Evolutionary conservation across 1,140 invertebrate species (phyloP), one percentile per base, ranked within the genome.

Genomic region (Dufourea novaeangliae): DNA sequence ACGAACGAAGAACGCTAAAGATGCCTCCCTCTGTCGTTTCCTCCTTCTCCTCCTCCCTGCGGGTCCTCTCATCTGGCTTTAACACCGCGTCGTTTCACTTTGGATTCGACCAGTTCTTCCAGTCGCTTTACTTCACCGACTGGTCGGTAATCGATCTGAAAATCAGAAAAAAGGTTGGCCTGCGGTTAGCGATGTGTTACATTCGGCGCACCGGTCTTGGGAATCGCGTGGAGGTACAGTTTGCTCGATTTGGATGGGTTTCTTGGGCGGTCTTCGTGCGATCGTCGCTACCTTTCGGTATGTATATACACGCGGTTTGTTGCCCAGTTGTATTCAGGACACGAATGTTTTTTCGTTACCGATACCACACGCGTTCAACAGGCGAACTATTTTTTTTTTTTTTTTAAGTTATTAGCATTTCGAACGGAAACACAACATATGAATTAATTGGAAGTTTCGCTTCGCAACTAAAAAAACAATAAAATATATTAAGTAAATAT

Each of bases 21-120:
- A 22, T n/a, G 41, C 8, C 17, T 41, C 20, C 6, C 5, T 37
- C 6, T 0, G 14, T 17, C 29, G 59, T 11, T 67, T 54, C 2
- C 29, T 14, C 20, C 14, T 14, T 10, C 14, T 22, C 22, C 20
- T n/a, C 20, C 20, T 68, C 54, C n/a, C n/a, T n/a, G n/a, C n/a
- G n/a, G n/a, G n/a, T n/a, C n/a, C 25, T 46, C 22, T 27, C 20
- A 8, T 37, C 63, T 56, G 41, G 41, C 52, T 44, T 46, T 44
- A 62, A 37, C 41, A 62, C 56, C 57, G 32, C 69, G 20, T 76
- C 64, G 32, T 72, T 78, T 74, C 66, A 79, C 82, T 84, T 79
- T 84, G 82, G 82, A 79, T 80, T 77, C 68, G 68, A 80, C 72
- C 64, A 41, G 67, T 77, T 84, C 70, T 80, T 61, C 57, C 68